Evolutionary conservation across 1,140 invertebrate genomes (phyloP).

Genomic region (Atta cephalotes): DNA sequence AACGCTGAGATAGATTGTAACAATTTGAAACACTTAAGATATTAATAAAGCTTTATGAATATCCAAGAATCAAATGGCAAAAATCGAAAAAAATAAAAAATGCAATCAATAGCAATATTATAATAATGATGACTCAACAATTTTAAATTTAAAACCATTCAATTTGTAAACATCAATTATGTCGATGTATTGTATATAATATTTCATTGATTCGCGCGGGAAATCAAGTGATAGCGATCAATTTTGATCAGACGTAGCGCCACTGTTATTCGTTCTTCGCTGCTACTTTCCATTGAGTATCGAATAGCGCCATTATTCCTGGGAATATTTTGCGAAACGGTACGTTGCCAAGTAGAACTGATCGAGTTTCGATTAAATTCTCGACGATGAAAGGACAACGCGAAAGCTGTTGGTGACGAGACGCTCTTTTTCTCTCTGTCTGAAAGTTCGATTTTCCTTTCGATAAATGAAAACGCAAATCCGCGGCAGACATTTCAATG

Average conservation of each 20-base stretch:
- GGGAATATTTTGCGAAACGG: slow-evolving; percentile 40
- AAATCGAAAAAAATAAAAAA: background rate
- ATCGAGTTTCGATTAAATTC: slow-evolving; percentile 53
- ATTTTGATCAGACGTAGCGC: background rate
- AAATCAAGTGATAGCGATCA: background rate
- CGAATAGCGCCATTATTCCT: slow-evolving; percentile 29
- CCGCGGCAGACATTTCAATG: slow-evolving; percentile 23
- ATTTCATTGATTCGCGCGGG: background rate
- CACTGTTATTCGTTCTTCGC: slow-evolving; percentile 4
- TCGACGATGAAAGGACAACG: slow-evolving; percentile 46
- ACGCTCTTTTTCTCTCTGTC: background rate
- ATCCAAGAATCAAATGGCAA: background rate
- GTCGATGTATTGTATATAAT: background rate
- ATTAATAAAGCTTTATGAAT: background rate
- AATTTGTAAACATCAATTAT: background rate
- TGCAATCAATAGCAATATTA: background rate
- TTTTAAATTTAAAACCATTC: background rate
- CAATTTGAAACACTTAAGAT: background rate
- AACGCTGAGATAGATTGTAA: background rate
- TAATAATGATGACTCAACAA: background rate
- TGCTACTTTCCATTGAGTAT: background rate
- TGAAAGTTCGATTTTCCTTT: slow-evolving; percentile 6
- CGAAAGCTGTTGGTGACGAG: background rate
- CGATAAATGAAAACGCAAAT: slow-evolving; percentile 30
- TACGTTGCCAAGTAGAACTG: background rate